phyloP scores from a whole-genome alignment of 2,888 invertebrate genomes.

The Neoitamus cyanurus region DNA sequence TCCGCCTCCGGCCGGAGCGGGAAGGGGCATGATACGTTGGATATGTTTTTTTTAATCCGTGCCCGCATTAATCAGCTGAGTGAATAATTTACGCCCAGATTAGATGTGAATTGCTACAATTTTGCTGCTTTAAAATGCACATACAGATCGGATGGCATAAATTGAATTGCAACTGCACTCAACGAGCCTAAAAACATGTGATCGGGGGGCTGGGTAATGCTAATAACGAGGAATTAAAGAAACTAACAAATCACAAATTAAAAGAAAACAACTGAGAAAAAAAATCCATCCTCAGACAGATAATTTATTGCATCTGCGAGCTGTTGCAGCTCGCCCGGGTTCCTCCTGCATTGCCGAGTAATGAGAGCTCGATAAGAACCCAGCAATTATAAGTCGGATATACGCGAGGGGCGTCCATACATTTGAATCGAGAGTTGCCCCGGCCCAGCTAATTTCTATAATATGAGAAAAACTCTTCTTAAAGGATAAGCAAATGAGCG shows the following conservation, averaged over 20 bases:
- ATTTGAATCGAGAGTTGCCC: conserved; percentile 33
- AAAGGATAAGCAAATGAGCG: background rate
- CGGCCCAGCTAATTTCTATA: background rate
- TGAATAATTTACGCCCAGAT: conserved; percentile 35
- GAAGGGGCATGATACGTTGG: background rate
- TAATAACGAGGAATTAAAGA: conserved; percentile 46
- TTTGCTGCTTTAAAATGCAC: conserved; percentile 39
- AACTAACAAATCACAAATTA: conserved; percentile 46
- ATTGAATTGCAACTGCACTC: conserved; percentile 45
- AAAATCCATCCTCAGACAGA: conserved; percentile 24
- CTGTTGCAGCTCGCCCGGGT: background rate
- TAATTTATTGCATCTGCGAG: conserved; percentile 29
- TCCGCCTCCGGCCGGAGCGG: background rate
- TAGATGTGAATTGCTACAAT: conserved; percentile 23
- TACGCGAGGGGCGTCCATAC: conserved; percentile 34
- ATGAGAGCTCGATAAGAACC: conserved; percentile 42
- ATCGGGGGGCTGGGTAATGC: conserved; percentile 34
- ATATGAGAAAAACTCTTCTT: background rate
- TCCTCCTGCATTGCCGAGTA: conserved; percentile 8
- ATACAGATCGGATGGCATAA: conserved; percentile 40
- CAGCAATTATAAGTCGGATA: conserved; percentile 39
- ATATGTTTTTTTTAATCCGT: background rate
- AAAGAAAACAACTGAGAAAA: conserved; percentile 7
- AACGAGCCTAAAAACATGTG: conserved; percentile 32
- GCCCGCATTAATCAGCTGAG: conserved; percentile 18